A percentile compares a stretch with the other conserved stretches of the same genome.
These are phyloP conservation scores for Pachymerium ferrugineum DNA, from an alignment of 2,888 invertebrate genomes.

Conservation along the genomic window DNA sequence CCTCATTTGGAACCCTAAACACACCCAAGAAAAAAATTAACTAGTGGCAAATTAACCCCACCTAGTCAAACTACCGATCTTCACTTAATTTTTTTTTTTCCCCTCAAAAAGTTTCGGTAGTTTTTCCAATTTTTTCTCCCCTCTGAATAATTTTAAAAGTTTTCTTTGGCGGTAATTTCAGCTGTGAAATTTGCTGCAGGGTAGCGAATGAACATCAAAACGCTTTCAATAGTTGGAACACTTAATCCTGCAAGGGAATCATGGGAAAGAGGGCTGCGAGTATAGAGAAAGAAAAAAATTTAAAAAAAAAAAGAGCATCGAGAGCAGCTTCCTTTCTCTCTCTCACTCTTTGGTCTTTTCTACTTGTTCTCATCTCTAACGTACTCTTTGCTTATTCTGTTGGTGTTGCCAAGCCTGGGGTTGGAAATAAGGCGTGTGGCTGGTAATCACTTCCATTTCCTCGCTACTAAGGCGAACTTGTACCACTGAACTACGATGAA, in stretches of 20 bases:
- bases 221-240: slow-evolving; percentile 15
- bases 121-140: neutral
- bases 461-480: no score
- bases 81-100: neutral
- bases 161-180: slow-evolving; percentile 24
- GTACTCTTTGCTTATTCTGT: no score
- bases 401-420: no score
- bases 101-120: no score
- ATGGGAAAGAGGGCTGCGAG: slow-evolving; percentile 4
- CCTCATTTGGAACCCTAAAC: neutral
- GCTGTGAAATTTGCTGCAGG: neutral
- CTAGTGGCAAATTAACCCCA: neutral
- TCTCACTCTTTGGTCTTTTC: neutral
- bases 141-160: neutral
- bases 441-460: no score
- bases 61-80: neutral
- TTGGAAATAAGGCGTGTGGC: no score
- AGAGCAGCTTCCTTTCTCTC: neutral
- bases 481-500: no score
- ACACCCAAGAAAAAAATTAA: neutral
- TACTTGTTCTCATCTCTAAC: no score
- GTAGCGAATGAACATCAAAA: slow-evolving; percentile 27
- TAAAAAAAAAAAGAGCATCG: no score
- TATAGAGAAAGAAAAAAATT: no score
- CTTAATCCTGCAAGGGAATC: neutral